phyloP scores from a whole-genome alignment of 2,113 vertebrate genomes.

The Caranx melampygus region DNA sequence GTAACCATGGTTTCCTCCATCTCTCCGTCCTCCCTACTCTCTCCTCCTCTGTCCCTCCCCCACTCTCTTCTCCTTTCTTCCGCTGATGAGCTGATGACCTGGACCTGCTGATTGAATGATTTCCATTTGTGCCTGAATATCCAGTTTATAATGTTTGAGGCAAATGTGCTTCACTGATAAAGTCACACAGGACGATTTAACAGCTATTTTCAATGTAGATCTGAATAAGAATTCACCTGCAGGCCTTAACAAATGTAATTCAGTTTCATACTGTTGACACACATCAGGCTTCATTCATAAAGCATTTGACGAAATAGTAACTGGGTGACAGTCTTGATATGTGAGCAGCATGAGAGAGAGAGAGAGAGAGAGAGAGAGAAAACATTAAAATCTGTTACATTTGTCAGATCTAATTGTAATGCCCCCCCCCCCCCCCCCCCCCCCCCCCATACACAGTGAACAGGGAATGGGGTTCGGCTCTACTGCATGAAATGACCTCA shows the following conservation, averaged over 20 bases:
- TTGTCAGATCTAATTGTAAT: neutral
- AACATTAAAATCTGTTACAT: no score
- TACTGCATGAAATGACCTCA: slow-evolving; percentile 56
- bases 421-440: neutral
- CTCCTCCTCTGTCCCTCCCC: slow-evolving; percentile 48
- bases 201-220: neutral
- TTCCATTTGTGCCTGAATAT: slow-evolving; percentile 46
- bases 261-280: neutral
- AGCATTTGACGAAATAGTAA: neutral
- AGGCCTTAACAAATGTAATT: neutral
- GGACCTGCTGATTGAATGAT: slow-evolving; percentile 39
- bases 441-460: slow-evolving; percentile 1
- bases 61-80: slow-evolving; percentile 27
- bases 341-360: no score
- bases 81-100: slow-evolving; percentile 67
- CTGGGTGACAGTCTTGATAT: neutral
- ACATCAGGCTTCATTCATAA: neutral
- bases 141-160: neutral
- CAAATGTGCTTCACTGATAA: slow-evolving; percentile 11
- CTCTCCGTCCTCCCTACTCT: slow-evolving; percentile 59
- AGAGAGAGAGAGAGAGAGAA: no score
- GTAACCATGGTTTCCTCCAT: slow-evolving; percentile 78
- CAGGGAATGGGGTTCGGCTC: slow-evolving; percentile 9
- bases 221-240: neutral
- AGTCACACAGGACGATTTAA: neutral